Evolutionary conservation across 2,888 invertebrate genomes (phyloP).

Genomic region (Morpho achilles): DNA sequence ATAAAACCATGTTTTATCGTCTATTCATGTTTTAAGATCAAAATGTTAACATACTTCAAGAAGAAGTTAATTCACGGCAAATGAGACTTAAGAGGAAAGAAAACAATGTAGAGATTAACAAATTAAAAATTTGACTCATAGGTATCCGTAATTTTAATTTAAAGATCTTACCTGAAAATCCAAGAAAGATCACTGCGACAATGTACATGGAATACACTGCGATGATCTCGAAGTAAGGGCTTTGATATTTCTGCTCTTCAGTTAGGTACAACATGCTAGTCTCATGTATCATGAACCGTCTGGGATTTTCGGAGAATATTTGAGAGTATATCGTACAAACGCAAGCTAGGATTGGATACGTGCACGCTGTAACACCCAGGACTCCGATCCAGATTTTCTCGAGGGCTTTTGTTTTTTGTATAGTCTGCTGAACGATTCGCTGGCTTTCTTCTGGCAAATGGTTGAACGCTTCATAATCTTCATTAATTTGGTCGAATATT

Average conservation of each 20-base stretch:
- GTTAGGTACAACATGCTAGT: constrained; percentile 18
- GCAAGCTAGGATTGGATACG: constrained; percentile 26
- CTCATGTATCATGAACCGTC: constrained; percentile 31
- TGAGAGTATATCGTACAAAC: constrained; percentile 24
- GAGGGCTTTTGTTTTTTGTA: constrained; percentile 21
- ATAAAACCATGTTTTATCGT: too few relatives aligned
- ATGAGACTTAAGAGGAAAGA: too few relatives aligned
- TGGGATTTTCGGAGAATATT: constrained; percentile 27
- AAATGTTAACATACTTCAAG: too few relatives aligned
- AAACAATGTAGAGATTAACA: too few relatives aligned
- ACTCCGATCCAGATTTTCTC: constrained; percentile 27
- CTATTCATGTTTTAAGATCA: too few relatives aligned
- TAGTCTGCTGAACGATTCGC: constrained; percentile 16
- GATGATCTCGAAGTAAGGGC: constrained; percentile 29
- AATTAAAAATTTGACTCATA: too few relatives aligned
- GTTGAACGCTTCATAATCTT: constrained; percentile 28
- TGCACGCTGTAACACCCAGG: constrained; percentile 8
- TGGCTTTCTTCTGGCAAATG: constrained; percentile 25
- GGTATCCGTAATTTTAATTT: too few relatives aligned
- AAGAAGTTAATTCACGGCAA: too few relatives aligned
- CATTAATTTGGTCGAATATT: constrained; percentile 25
- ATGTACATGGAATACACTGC: constrained; percentile 22
- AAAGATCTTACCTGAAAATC: constrained; percentile 25
- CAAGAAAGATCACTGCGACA: constrained; percentile 18
- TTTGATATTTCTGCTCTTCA: constrained; percentile 25